phyloP scores from a whole-genome alignment of 2,113 vertebrate species.

The Oncorhynchus clarkii region DNA sequence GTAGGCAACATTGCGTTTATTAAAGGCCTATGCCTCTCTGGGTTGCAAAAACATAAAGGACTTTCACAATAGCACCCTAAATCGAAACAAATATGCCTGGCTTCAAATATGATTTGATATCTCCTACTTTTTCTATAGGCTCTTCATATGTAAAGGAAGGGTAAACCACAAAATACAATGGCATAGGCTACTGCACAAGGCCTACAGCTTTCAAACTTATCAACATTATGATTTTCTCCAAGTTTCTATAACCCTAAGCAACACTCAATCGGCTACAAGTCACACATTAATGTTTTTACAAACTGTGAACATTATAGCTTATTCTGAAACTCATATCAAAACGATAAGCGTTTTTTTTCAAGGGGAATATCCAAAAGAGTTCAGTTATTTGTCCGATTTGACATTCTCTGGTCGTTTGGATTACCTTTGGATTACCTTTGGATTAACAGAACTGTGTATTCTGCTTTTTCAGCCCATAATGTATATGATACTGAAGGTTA shows the following conservation, averaged over 20 bases:
- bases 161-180: not conserved
- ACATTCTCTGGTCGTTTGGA: too few species aligned
- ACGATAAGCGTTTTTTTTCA: too few species aligned
- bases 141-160: not conserved
- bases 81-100: not conserved
- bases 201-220: constrained; percentile 3
- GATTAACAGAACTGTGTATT: too few species aligned
- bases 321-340: not conserved
- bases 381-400: too few species aligned
- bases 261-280: not conserved
- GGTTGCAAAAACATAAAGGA: not conserved
- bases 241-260: not conserved
- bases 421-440: too few species aligned
- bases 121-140: not conserved
- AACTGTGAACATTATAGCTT: not conserved
- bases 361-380: too few species aligned
- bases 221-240: constrained; percentile 3
- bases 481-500: not conserved
- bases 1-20: not conserved
- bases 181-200: not conserved
- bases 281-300: not conserved
- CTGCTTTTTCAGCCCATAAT: not conserved
- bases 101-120: not conserved
- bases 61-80: not conserved
- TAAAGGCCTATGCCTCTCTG: not conserved